Base-by-base conservation (phyloP, 2,797 vertebrate species). In the Neolamprologus multifasciatus region DNA sequence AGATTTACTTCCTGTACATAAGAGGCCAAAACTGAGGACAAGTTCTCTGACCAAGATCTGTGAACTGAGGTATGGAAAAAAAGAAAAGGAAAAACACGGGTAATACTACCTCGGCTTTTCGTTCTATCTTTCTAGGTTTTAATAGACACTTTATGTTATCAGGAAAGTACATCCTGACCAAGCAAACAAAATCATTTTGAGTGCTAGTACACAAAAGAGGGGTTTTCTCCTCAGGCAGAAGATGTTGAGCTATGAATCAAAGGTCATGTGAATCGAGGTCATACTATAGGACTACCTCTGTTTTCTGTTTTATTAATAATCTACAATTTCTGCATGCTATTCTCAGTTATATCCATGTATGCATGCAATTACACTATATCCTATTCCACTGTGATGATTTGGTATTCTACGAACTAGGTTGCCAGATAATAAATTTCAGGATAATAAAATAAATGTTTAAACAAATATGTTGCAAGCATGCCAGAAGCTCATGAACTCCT, bases 21-120 rank as follows among this genome's bases (percentile, higher is more conserved):
- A 86, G 78, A 52, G 59, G 59, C 50, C 50, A 76, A 78, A 91
- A 88, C 16, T 50, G 83, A 77, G 84, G 78, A 79, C 55, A 85
- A 82, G 80, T 88, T 87, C 78, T 85, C 52, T 62, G 79, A 87
- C 69, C 62, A 57, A 90, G 81, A 84, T 78, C 71, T 84, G 78
- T 79, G 80, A 86, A 80, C 52, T 71, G 67, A 86, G 81, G 83
- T 85, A 36, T 31, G 23, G 54, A 84, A 84, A 78, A 78, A 57
- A 48, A 19, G 6, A 12, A 50, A 74, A 74, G 23, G 52, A 40
- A 69, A 69, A 43, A 43, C 23, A 76, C 17, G 1, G 7, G 10
- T 50, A 29, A 50, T 74, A 50, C 17, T 19, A 8, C 43, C 9
- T n/a, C 4, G 1, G 69, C 69, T 50, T 76, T 19, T 13, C 1